Evolutionary conservation across 2,888 invertebrate genomes (phyloP).

Genomic region (Apotomis capreana): DNA sequence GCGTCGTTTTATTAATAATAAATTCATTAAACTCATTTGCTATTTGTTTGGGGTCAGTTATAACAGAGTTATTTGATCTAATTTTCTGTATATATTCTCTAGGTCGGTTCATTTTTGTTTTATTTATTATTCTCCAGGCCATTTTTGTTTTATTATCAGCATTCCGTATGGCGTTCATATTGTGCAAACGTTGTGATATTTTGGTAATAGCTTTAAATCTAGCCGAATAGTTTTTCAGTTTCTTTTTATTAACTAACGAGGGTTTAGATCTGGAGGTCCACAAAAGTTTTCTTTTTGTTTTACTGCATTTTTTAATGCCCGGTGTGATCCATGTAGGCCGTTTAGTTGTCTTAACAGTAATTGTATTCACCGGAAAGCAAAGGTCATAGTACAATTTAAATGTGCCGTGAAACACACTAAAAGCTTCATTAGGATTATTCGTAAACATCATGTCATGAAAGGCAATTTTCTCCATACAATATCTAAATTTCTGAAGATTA

Average conservation of each 20-base stretch:
- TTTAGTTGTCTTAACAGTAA: conserved; percentile 9
- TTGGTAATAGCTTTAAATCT: not conserved
- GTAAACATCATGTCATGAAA: conserved; percentile 6
- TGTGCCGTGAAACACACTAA: conserved; percentile 1
- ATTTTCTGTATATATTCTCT: not conserved
- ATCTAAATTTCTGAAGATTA: conserved; percentile 17
- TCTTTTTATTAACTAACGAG: not conserved
- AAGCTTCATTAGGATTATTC: conserved; percentile 9
- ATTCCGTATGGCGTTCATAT: not conserved
- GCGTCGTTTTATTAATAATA: not conserved
- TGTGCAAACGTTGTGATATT: not conserved
- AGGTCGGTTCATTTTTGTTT: not conserved
- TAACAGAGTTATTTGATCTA: not conserved
- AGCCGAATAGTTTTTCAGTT: not conserved
- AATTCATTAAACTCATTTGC: not conserved
- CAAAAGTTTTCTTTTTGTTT: conserved; percentile 8
- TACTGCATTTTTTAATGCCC: conserved; percentile 13
- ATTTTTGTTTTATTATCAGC: conserved; percentile 5
- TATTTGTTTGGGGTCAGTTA: not conserved
- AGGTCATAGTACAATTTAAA: conserved; percentile 16
- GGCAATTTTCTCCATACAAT: conserved; percentile 8
- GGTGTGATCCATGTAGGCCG: conserved; percentile 4
- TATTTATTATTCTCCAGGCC: conserved; percentile 7
- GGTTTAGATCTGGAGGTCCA: conserved; percentile 9
- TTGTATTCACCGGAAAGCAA: conserved; percentile 14